Base-by-base conservation (phyloP, 2,797 vertebrate species). In the Denticeps clupeoides region DNA sequence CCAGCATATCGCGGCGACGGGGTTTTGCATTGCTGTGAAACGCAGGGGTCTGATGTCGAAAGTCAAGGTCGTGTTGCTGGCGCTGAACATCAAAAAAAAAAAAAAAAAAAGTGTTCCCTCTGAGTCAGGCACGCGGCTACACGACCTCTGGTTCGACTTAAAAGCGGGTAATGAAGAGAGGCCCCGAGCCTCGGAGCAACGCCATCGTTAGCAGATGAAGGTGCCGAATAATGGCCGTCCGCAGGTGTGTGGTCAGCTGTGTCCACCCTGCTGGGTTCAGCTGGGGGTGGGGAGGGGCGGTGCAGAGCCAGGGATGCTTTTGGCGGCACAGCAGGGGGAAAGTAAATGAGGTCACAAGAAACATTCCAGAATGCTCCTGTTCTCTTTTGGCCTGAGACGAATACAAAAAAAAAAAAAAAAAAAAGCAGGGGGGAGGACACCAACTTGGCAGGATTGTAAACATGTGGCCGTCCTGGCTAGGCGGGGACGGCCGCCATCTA, bases 391-490 rank as follows among this genome's bases (percentile, higher is more conserved):
- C 15, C 33, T 13, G 4, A 7, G 54, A 33, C 29, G 6, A 22
- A 45, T 21, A 53, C 42, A 38, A 9, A 11, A 55, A 22, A 31
- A 37, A n/a, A n/a, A n/a, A n/a, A n/a, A n/a, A n/a, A n/a, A n/a
- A n/a, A n/a, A n/a, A n/a, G n/a, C n/a, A n/a, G n/a, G n/a, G n/a
- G n/a, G n/a, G n/a, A n/a, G n/a, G n/a, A n/a, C n/a, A n/a, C n/a
- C 18, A 58, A 23, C 27, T 45, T 37, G 11, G 27, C 23, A 61
- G 28, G 41, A 42, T 53, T 46, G 40, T 28, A 41, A 47, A 55
- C 54, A 47, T 26, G 37, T 54, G 52, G 33, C 8, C 52, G 18
- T 53, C 55, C 19, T 2, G 38, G 54, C 43, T 32, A 38, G 19
- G 18, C 35, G 19, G 42, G 46, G 41, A 37, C 28, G 5, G 1